These are phyloP conservation scores for Luidia sarsii DNA, from an alignment of 53 echinoderm and acorn worm species.

Conservation along the genomic window DNA sequence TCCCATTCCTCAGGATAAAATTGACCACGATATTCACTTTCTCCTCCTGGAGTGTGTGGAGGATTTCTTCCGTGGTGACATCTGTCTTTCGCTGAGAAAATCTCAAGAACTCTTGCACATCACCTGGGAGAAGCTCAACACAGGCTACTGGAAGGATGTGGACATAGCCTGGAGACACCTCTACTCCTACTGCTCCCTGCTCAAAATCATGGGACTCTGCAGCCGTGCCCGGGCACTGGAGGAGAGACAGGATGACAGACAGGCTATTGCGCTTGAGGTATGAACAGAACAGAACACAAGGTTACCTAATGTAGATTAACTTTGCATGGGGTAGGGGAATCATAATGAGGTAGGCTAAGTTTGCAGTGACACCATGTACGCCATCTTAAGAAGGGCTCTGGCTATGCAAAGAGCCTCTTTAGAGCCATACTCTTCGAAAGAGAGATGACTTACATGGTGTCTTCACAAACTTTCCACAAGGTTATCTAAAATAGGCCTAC, in stretches of 20 bases:
- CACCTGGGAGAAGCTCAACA: slow-evolving; percentile 92
- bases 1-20: not conserved
- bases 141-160: slow-evolving; percentile 96
- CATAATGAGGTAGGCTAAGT: too few relatives aligned
- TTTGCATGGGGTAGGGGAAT: too few relatives aligned
- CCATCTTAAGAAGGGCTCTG: too few relatives aligned
- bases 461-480: too few relatives aligned
- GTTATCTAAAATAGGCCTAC: too few relatives aligned
- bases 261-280: slow-evolving; percentile 12
- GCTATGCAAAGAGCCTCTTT: too few relatives aligned
- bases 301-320: too few relatives aligned
- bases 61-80: slow-evolving; percentile 25
- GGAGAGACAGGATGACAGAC: not conserved
- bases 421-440: too few relatives aligned
- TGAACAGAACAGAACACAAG: too few relatives aligned
- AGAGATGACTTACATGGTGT: too few relatives aligned
- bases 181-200: slow-evolving; percentile 69
- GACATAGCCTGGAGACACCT: slow-evolving; percentile 79
- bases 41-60: slow-evolving; percentile 38
- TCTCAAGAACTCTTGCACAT: slow-evolving; percentile 72
- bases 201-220: slow-evolving; percentile 68
- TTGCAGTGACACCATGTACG: too few relatives aligned
- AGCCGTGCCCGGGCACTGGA: not conserved
- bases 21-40: not conserved
- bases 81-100: slow-evolving; percentile 3